These are phyloP conservation scores for Drosophila tsacasi DNA, from an alignment of 1,140 invertebrate species.

Conservation along the genomic window DNA sequence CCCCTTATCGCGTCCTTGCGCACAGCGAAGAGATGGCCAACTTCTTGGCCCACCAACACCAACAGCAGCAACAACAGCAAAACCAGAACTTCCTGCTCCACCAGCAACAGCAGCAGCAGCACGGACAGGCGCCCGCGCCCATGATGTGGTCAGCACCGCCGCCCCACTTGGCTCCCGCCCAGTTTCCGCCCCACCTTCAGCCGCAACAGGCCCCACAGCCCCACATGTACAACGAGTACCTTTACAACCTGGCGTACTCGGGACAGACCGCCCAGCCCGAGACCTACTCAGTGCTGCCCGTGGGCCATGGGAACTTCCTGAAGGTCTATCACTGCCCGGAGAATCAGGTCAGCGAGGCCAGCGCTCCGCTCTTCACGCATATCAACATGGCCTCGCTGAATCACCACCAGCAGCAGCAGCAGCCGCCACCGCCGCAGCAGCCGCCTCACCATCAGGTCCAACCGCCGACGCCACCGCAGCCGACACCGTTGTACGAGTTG, in stretches of 20 bases:
- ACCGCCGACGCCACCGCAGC: slow-evolving; percentile 47
- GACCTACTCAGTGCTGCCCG: slow-evolving; percentile 78
- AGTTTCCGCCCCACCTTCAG: slow-evolving; percentile 59
- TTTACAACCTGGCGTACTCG: slow-evolving; percentile 67
- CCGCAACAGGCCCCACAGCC: slow-evolving; percentile 53
- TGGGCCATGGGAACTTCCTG: slow-evolving; percentile 80
- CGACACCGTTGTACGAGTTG: slow-evolving; percentile 71
- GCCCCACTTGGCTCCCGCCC: slow-evolving; percentile 51
- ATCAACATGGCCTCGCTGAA: slow-evolving; percentile 69
- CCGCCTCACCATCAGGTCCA: slow-evolving; percentile 25
- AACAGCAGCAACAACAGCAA: slow-evolving; percentile 56
- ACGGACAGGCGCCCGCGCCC: slow-evolving; percentile 46
- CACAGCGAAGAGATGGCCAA: slow-evolving; percentile 58
- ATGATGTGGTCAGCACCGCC: slow-evolving; percentile 61
- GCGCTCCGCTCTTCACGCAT: slow-evolving; percentile 64
- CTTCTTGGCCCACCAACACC: slow-evolving; percentile 67
- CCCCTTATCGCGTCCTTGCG: slow-evolving; percentile 48
- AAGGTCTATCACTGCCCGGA: slow-evolving; percentile 81
- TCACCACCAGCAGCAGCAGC: slow-evolving; percentile 52
- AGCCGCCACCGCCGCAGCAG: slow-evolving; percentile 25
- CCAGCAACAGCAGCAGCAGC: slow-evolving; percentile 39
- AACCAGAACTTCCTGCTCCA: slow-evolving; percentile 55
- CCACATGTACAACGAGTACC: slow-evolving; percentile 71
- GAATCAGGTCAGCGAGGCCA: slow-evolving; percentile 57
- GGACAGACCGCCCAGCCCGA: slow-evolving; percentile 64